phyloP scores from a whole-genome alignment of 2,888 invertebrate species.

The Philaethria dido region DNA sequence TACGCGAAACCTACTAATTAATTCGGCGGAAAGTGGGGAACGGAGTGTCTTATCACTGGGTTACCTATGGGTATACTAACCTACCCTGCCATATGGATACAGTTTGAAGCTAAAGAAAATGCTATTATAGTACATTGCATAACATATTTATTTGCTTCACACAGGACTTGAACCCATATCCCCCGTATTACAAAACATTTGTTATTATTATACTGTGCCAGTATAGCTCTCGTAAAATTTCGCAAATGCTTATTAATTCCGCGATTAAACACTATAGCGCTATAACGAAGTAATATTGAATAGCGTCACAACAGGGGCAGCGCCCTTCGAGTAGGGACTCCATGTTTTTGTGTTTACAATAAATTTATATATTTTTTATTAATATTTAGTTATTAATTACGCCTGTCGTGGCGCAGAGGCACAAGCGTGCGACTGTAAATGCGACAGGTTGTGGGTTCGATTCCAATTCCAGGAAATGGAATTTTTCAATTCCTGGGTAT shows the following conservation, averaged over 20 bases:
- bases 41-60: too few species aligned
- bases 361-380: conserved; percentile 3
- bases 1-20: too few species aligned
- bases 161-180: not conserved
- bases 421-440: too few species aligned
- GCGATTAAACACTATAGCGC: conserved; percentile 23
- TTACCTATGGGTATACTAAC: too few species aligned
- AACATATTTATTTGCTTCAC: not conserved
- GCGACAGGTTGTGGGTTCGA: too few species aligned
- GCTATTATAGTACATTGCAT: too few species aligned
- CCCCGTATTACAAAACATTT: not conserved
- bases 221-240: conserved; percentile 18
- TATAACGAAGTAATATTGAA: conserved; percentile 31
- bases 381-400: not conserved
- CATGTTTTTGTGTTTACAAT: not conserved
- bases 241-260: conserved; percentile 28
- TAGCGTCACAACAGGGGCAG: conserved; percentile 49
- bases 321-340: conserved; percentile 46
- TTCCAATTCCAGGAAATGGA: too few species aligned
- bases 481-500: too few species aligned
- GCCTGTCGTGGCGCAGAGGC: too few species aligned
- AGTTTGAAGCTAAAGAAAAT: too few species aligned
- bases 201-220: not conserved
- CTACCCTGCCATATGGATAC: too few species aligned
- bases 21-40: too few species aligned